Conservation (phyloP, 2,888 invertebrate genomes). For the Phyllotreta cruciferae region DNA sequence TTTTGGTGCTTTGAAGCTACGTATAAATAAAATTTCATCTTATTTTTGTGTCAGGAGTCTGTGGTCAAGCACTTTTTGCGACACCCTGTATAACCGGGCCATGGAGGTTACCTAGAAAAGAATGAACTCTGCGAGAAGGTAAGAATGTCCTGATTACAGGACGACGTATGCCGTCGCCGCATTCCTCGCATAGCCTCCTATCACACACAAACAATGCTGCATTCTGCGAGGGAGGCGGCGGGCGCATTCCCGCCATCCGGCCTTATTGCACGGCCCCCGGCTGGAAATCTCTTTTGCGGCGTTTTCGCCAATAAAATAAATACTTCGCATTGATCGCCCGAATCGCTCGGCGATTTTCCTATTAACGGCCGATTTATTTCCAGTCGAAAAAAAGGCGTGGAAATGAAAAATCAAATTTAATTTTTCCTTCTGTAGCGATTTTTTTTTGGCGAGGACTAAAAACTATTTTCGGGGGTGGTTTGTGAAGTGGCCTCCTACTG, state of each 20-base stretch:
- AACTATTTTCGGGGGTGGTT: too few relatives aligned
- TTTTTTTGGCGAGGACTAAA: neutral
- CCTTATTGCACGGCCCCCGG: constrained; percentile 10
- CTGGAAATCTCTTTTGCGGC: neutral
- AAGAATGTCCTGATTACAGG: neutral
- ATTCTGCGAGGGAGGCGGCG: constrained; percentile 2
- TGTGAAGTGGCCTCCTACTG: constrained; percentile 22
- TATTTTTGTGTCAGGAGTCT: too few relatives aligned
- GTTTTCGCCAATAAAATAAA: constrained; percentile 8
- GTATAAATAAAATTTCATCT: too few relatives aligned
- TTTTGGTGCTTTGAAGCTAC: too few relatives aligned
- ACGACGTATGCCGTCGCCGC: neutral
- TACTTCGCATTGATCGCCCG: constrained; percentile 5
- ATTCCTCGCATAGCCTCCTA: constrained; percentile 4
- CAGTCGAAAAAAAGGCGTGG: neutral
- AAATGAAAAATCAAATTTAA: neutral
- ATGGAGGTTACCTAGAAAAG: too few relatives aligned
- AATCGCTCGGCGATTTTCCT: neutral
- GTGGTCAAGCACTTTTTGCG: too few relatives aligned
- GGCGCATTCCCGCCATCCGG: constrained; percentile 3
- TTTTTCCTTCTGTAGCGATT: neutral
- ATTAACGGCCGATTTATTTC: neutral
- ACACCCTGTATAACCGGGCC: too few relatives aligned
- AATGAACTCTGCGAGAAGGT: neutral
- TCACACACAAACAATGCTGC: constrained; percentile 18